phyloP scores from a whole-genome alignment of 37 sponge, comb jelly and placozoan species.

The Chondrilla cf. caribensis region DNA sequence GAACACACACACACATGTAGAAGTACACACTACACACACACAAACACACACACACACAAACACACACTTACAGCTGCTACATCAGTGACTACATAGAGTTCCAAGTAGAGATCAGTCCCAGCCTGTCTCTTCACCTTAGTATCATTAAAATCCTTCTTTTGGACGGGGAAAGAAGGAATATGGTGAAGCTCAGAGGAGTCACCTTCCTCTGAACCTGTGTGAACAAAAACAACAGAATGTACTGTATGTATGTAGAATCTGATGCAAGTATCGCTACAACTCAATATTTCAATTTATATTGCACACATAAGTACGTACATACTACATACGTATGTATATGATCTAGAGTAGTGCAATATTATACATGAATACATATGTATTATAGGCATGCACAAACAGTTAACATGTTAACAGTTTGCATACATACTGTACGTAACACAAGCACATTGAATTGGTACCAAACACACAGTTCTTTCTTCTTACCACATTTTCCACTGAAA shows the following conservation, averaged over 20 bases:
- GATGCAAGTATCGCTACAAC: background rate
- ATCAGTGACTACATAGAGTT: conserved; percentile 19
- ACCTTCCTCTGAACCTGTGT: background rate
- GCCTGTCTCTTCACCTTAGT: background rate
- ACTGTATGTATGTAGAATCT: background rate
- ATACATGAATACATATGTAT: too few relatives aligned
- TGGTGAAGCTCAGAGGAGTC: background rate
- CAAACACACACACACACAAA: conserved; percentile 21
- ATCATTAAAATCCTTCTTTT: background rate
- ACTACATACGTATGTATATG: too few relatives aligned
- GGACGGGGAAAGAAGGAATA: background rate
- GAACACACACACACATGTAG: background rate
- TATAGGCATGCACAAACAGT: too few relatives aligned
- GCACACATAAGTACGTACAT: too few relatives aligned
- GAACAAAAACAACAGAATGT: background rate
- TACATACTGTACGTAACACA: too few relatives aligned
- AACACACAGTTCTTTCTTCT: too few relatives aligned
- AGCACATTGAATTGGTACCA: too few relatives aligned
- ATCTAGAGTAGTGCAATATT: too few relatives aligned
- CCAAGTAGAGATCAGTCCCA: background rate
- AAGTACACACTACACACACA: background rate
- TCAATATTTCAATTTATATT: too few relatives aligned
- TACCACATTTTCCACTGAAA: conserved; percentile 14
- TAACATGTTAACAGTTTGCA: too few relatives aligned
- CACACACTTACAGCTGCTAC: background rate